phyloP scores from a whole-genome alignment of 2,797 vertebrate species.

The Sebastes cheni region DNA sequence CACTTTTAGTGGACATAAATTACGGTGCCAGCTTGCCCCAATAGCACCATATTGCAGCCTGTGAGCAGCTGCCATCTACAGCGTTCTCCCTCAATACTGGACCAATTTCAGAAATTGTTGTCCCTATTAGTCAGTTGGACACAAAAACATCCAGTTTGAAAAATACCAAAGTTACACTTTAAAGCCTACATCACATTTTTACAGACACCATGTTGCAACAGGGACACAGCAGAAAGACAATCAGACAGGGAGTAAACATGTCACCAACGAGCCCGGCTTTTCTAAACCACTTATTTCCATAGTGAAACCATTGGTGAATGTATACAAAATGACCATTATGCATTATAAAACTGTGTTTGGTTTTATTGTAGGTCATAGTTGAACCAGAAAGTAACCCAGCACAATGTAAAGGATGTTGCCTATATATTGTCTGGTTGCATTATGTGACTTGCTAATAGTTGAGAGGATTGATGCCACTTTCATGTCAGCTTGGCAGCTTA shows the following conservation, averaged over 20 bases:
- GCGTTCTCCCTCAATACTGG: too few relatives aligned
- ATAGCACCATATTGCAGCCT: too few relatives aligned
- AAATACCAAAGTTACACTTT: too few relatives aligned
- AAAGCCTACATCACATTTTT: too few relatives aligned
- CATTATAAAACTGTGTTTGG: not conserved
- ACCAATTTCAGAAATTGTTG: too few relatives aligned
- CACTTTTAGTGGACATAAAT: too few relatives aligned
- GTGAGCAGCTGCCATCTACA: too few relatives aligned
- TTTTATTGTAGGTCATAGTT: not conserved
- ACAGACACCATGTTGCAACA: not conserved
- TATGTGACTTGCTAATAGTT: not conserved
- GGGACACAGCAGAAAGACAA: not conserved
- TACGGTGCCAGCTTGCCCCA: too few relatives aligned
- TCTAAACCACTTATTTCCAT: not conserved
- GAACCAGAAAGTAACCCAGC: not conserved
- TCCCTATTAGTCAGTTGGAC: too few relatives aligned
- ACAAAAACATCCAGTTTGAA: too few relatives aligned
- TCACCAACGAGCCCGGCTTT: not conserved
- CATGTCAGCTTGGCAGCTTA: not conserved
- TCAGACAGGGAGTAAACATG: not conserved
- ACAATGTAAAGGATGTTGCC: not conserved
- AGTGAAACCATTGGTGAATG: not conserved
- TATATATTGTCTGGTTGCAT: not conserved
- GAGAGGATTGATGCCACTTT: not conserved
- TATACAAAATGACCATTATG: not conserved